Base-by-base conservation (phyloP, 2,113 vertebrate species). In the Pterocles gutturalis region DNA sequence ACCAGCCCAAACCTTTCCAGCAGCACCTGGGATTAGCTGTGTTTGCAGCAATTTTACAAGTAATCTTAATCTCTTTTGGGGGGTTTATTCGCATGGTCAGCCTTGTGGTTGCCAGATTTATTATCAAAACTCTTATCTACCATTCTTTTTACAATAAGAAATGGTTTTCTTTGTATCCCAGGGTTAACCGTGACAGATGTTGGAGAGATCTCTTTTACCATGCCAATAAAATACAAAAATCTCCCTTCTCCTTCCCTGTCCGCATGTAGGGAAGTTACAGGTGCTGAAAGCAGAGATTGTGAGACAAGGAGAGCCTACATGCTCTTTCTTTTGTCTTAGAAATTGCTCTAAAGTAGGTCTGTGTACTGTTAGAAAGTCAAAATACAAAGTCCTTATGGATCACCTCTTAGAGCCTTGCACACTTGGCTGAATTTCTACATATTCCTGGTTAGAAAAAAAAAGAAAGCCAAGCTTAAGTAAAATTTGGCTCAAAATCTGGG, bases 301-400 rank as follows among this genome's bases (percentile, higher is more conserved):
- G 78, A 51, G 70, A 61, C 11, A 55, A 43, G 19, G 55, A 53
- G 13, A 79, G 36, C 22, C 7, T 14, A 24, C 0, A 3, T 31
- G 25, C 43, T 81, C 33, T 41, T 69, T 21, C 14, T 85, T 86
- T 61, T 8, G 0, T 51, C 34, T 31, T 19, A 78, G 20, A 82
- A 88, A 87, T 78, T 61, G 34, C 17, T 90, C 28, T 69, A 58
- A 83, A 92, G 31, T 21, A 92, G 49, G 17, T 49, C 29, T 84
- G 19, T 0, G 2, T 25, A 10, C 15, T 15, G 15, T 33, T 58
- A 53, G 46, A 67, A 83, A 89, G 20, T 17, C 62, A 88, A 72
- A 93, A n/a, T 4, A 61, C 14, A 36, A 88, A 79, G 22, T 38
- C n/a, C 64, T 53, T 29, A 53, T 20, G 20, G 41, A 48, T 84